A percentile compares a stretch with the other conserved stretches of the same genome.
These are phyloP conservation scores for Andrena bucephala DNA, from an alignment of 2,888 invertebrate genomes.

Conservation along the genomic window DNA sequence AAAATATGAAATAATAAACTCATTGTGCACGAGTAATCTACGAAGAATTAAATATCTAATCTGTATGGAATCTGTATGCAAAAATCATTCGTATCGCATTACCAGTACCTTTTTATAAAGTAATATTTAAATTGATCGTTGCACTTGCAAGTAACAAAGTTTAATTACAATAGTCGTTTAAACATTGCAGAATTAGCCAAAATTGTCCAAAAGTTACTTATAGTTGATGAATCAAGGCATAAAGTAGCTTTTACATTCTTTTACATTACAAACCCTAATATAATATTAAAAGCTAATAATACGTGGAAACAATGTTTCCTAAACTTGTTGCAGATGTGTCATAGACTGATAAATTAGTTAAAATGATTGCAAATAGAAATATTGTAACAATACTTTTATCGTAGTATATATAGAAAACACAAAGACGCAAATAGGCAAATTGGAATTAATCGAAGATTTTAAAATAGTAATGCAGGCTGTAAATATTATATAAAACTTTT, in stretches of 20 bases:
- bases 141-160: too few species aligned
- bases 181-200: background rate
- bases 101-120: too few species aligned
- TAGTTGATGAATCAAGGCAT: background rate
- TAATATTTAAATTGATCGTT: too few species aligned
- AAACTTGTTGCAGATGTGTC: too few species aligned
- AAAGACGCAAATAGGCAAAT: background rate
- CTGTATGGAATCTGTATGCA: too few species aligned
- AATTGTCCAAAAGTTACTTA: background rate
- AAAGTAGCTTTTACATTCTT: background rate
- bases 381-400: background rate
- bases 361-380: constrained; percentile 1
- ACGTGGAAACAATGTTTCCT: background rate
- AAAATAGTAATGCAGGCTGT: background rate
- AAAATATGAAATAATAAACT: constrained; percentile 33
- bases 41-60: background rate
- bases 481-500: constrained; percentile 1
- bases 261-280: background rate
- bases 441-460: background rate
- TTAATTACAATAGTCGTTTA: too few species aligned
- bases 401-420: background rate
- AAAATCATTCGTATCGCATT: too few species aligned
- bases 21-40: background rate
- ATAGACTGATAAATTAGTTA: background rate
- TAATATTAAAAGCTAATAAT: background rate